Evolutionary conservation across 2,113 vertebrate species (phyloP), one percentile per base, ranked within the genome.

Genomic region (Aphelocoma coerulescens): DNA sequence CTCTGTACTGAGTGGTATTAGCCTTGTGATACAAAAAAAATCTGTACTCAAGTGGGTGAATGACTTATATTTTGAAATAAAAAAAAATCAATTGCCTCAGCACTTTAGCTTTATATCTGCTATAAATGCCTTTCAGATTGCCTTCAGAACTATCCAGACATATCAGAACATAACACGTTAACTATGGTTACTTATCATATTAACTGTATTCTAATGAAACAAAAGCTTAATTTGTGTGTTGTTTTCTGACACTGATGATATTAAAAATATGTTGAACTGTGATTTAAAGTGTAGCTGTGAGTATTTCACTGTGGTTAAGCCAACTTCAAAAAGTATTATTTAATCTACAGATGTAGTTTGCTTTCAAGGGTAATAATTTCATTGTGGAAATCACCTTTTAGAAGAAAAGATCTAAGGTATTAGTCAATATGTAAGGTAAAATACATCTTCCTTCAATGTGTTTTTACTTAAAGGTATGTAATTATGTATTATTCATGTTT

Each of bases 401-500:
- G 44, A 22, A 46, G 21, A 72, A 79, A 80, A 52, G 61, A 51
- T 39, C 7, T 30, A 62, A 84, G 15, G 3, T 87, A 3, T 63
- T 95, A 66, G 28, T 61, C 18, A 61, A 46, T 73, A 57, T 46
- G 17, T 30, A 65, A 94, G 32, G 65, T 95, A 63, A 97, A 90
- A 67, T 78, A 44, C 11, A 14, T 61, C 24, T 91, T 16, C 16
- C 9, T 65, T 62, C 20, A 43, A 5, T 43, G 22, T 74, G 17
- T 67, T 80, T 54, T 16, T 91, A 27, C 32, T 55, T 78, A 41
- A 58, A 73, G 54, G 8, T 72, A 11, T 67, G 13, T 78, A 26
- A 33, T 62, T 75, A 35, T 72, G 8, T 92, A 71, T 95, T 95
- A 79, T 95, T 97, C 57, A 48, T 94, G 41, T 91, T 91, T 86